Evolutionary conservation across 2,113 vertebrate species (phyloP).

Genomic region (Dunckerocampus dactyliophorus): DNA sequence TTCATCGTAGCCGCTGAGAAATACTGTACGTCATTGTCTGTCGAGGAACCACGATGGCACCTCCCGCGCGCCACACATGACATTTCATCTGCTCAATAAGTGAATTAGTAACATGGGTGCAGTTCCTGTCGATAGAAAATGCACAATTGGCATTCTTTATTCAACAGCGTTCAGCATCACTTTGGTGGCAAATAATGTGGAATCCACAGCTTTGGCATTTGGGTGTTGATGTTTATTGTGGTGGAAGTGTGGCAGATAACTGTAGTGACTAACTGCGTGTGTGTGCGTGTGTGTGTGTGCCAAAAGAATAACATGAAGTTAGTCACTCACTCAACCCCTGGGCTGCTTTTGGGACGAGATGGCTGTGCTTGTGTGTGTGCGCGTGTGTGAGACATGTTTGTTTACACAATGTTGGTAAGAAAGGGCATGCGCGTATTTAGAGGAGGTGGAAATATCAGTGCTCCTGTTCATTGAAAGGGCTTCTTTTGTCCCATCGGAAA

Average conservation of each 20-base stretch:
- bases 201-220: constrained; percentile 14
- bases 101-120: too few relatives aligned
- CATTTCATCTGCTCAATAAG: too few relatives aligned
- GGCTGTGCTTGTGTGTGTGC: not conserved
- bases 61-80: too few relatives aligned
- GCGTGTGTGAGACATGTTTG: constrained; percentile 25
- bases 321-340: constrained; percentile 11
- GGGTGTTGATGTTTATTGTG: constrained; percentile 19
- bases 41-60: too few relatives aligned
- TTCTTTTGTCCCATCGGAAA: constrained; percentile 19
- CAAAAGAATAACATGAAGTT: constrained; percentile 17
- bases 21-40: too few relatives aligned
- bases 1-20: too few relatives aligned
- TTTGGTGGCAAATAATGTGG: not conserved
- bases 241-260: constrained; percentile 18
- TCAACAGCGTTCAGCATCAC: too few relatives aligned
- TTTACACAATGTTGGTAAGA: constrained; percentile 5
- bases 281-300: constrained; percentile 3
- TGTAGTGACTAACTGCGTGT: constrained; percentile 8
- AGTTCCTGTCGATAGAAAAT: too few relatives aligned
- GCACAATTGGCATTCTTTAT: not conserved
- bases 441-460: constrained; percentile 43
- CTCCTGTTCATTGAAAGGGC: too few relatives aligned
- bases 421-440: constrained; percentile 2
- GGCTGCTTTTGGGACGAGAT: constrained; percentile 11